Base-by-base conservation (phyloP, 1,140 invertebrate species). In the Drosophila cardini region DNA sequence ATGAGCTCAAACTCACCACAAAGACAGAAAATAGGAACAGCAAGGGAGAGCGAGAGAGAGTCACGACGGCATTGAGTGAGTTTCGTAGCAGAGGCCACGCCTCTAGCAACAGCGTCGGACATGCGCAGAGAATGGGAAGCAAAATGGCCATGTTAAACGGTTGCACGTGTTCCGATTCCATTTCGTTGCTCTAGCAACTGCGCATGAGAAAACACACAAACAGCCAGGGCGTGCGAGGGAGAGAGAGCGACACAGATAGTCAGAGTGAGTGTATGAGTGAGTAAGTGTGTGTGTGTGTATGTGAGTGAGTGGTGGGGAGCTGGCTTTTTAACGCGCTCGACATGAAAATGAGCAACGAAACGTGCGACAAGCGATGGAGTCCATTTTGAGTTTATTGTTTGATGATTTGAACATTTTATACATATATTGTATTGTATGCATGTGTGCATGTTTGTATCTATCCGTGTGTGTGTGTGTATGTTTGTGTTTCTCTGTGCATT, bases 361-460 rank as follows among this genome's bases (percentile, higher is more conserved):
- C 82, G 76, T 83, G 83, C 74, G 83, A 76, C 85, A 79, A 90
- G 90, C 89, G 84, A 91, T 77, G 90, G 90, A 91, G 90, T 91
- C 90, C 90, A 91, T 91, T 91, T 91, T 91, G 87, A 91, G 90
- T 91, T 91, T 91, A 91, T 91, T 91, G 90, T 91, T 91, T 91
- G 90, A 90, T 91, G 90, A 91, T 91, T 91, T 91, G 90, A 90
- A 91, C 90, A 91, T 91, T 91, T 91, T 91, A 90, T 91, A 80
- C 72, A 78, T 57, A 63, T 65, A 52, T 65, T 63, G 48, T 63
- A 26, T 57, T 52, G 40, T 69, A 57, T 65, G 13, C 61, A 40
- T 56, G 65, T 78, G 52, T 78, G 45, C 58, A 32, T 62, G 34
- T 13, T 38, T 16, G 18, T 16, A 7, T 13, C 36, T 13, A 38